These are phyloP conservation scores for Desmophyllum pertusum DNA, from an alignment of 92 coral and sea anemone species.

Conservation along the genomic window DNA sequence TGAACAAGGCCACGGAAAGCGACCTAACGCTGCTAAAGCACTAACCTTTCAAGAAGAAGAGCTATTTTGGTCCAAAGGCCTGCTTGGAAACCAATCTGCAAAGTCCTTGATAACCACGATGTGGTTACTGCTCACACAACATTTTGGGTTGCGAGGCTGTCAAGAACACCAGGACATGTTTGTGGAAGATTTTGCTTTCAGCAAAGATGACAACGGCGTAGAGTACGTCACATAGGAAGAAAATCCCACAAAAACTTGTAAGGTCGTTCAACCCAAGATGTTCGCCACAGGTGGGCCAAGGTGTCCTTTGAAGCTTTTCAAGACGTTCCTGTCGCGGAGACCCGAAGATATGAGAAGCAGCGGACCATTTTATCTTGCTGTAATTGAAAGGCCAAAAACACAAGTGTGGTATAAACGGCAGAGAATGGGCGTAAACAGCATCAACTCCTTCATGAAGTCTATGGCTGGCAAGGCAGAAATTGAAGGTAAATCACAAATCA, in stretches of 20 bases:
- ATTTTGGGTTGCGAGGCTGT: constrained; percentile 27
- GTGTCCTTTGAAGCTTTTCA: constrained; percentile 33
- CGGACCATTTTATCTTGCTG: background rate
- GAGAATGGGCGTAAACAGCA: constrained; percentile 45
- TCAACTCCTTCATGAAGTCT: background rate
- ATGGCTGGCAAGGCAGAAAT: background rate
- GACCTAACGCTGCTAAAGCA: background rate
- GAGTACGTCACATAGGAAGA: constrained; percentile 42
- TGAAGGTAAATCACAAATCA: too few relatives aligned
- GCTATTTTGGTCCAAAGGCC: constrained; percentile 32
- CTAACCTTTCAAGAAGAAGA: constrained; percentile 34
- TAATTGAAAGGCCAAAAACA: constrained; percentile 15
- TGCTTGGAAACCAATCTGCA: constrained; percentile 38
- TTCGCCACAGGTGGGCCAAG: background rate
- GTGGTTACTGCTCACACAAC: constrained; percentile 43
- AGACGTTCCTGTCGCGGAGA: constrained; percentile 10
- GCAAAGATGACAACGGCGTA: constrained; percentile 38
- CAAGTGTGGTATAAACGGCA: constrained; percentile 40
- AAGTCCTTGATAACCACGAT: constrained; percentile 40
- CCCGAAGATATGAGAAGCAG: constrained; percentile 22
- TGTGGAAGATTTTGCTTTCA: constrained; percentile 39
- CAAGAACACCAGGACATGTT: constrained; percentile 48
- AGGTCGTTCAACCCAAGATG: too few relatives aligned
- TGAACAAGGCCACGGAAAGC: background rate
- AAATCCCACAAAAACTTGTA: background rate